These are phyloP conservation scores for Drosophila meridionalis DNA, from an alignment of 2,888 invertebrate genomes.

Conservation along the genomic window DNA sequence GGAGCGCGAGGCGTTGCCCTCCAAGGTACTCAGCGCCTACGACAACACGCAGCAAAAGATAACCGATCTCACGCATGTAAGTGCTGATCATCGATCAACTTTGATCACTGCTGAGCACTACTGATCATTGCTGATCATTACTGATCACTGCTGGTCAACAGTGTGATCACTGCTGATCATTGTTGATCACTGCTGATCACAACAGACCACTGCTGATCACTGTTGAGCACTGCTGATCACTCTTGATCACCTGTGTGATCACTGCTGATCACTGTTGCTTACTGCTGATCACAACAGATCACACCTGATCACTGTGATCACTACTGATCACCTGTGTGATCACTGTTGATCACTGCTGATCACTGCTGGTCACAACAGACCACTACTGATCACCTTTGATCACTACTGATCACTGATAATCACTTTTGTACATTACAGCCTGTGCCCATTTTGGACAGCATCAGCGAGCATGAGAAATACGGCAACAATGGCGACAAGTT, in stretches of 20 bases:
- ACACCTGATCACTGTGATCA: no score
- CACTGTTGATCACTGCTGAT: no score
- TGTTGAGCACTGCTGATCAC: conserved; percentile 10
- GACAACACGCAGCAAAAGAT: conserved; percentile 82
- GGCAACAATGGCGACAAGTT: conserved; percentile 91
- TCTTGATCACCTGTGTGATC: background rate
- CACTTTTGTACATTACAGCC: conserved; percentile 85
- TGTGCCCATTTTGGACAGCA: conserved; percentile 90
- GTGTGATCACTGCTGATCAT: conserved; percentile 10
- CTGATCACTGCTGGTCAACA: background rate
- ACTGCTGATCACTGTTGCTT: conserved; percentile 9
- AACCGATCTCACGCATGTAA: conserved; percentile 78
- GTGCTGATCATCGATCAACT: conserved; percentile 28
- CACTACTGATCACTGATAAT: background rate
- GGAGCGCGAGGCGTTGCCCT: conserved; percentile 82
- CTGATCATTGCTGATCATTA: conserved; percentile 16
- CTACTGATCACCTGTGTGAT: no score
- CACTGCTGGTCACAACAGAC: no score
- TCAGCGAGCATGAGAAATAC: conserved; percentile 91
- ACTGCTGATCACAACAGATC: conserved; percentile 8
- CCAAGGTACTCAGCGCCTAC: conserved; percentile 81
- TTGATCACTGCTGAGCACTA: conserved; percentile 10
- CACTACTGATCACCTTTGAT: no score
- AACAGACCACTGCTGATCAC: conserved; percentile 6
- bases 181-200: background rate